A percentile compares a stretch with the other conserved stretches of the same genome.
Evolutionary conservation across 2,888 invertebrate species (phyloP).

Genomic region (Labia minor): DNA sequence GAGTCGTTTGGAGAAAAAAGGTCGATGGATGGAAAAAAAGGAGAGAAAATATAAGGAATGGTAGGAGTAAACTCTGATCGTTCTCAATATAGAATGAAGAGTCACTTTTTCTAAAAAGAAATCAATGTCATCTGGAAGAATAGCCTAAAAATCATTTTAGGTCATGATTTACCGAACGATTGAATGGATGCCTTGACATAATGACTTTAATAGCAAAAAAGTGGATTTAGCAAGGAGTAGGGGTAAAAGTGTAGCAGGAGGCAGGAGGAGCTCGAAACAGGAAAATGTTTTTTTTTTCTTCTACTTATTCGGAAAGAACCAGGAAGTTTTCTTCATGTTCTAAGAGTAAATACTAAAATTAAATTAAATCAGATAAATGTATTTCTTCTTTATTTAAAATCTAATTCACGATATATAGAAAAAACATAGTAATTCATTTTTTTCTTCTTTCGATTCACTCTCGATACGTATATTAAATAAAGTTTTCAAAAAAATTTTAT

Average conservation of each 20-base stretch:
- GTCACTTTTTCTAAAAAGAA: conserved; percentile 2
- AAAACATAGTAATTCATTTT: no score
- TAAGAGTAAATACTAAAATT: no score
- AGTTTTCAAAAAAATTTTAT: no score
- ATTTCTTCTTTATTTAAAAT: no score
- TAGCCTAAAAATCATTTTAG: conserved; percentile 5
- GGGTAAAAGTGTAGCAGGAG: neutral
- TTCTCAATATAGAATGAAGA: neutral
- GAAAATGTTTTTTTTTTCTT: neutral
- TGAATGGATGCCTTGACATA: conserved; percentile 13
- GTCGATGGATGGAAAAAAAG: neutral
- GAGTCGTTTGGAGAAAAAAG: neutral
- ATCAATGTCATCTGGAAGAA: conserved; percentile 1
- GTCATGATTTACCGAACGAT: conserved; percentile 2
- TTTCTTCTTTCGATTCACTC: no score
- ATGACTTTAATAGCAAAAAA: conserved; percentile 3
- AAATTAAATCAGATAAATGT: no score
- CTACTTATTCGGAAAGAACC: neutral
- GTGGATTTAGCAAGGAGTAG: neutral
- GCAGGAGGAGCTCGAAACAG: no score
- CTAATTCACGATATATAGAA: no score
- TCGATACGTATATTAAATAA: no score
- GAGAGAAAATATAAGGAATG: neutral
- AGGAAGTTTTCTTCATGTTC: no score
- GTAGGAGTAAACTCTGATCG: neutral